Base-by-base conservation (phyloP, 1,140 invertebrate genomes). In the Drosophila parabipectinata region DNA sequence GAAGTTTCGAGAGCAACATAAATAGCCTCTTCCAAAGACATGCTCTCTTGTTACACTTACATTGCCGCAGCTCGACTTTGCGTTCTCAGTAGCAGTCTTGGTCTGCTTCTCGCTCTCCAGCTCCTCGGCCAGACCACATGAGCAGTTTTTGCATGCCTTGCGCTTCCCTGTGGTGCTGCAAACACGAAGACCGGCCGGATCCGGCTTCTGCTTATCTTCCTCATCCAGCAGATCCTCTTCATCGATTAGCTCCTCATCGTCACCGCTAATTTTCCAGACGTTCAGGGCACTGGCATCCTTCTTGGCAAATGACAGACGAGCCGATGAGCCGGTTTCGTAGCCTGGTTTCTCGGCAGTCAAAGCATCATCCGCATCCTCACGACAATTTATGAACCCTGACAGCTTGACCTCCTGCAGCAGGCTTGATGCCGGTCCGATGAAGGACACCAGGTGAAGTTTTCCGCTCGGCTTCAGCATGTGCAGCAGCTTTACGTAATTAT, bases 71-170 rank as follows among this genome's bases (percentile, higher is more conserved):
- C 98, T 97, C 6, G 98, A 99, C 92, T 96, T 96, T 8, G 96
- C 96, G 56, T 92, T 94, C 66, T 93, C 81, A 45, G 76, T 80
- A 44, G 90, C 82, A 14, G 90, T 51, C 41, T 89, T 91, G 47
- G 83, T 82, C 52, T 93, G 92, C 34, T 91, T 92, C 92, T 95
- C 95, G 9, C 94, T 95, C 48, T 93, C 95, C 32, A 98, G 92
- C 92, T 99, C 98, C 83, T 99, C 98, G 28, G 98, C 98, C 61
- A 99, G 93, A 3, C 99, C 99, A 93, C 99, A 99, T 4, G 96
- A 95, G 91, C 99, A 99, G 92, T 99, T 97, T 84, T 99, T 99
- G 90, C 99, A 99, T 0, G 99, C 98, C 92, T 99, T 99, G 48
- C 97, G 94, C 92, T 98, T 98, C 2, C 96, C 97, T 7, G 96